A percentile compares a stretch with the other conserved stretches of the same genome.
Evolutionary conservation across 2,113 vertebrate species (phyloP).

Genomic region (Scopus umbretta): DNA sequence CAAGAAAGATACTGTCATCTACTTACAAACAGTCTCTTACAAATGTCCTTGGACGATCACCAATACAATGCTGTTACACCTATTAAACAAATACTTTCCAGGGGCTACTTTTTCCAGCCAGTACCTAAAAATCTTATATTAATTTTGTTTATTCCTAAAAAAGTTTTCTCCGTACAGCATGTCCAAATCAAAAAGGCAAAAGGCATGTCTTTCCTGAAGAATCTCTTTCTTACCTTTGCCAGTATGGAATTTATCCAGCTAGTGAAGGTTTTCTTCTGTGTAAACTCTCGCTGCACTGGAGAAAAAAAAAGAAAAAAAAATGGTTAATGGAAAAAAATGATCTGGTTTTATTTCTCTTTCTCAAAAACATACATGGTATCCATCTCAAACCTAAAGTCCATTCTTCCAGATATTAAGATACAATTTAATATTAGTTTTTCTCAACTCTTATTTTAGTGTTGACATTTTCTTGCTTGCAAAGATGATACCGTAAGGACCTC

Average conservation of each 20-base stretch:
- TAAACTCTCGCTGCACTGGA: conserved; percentile 88
- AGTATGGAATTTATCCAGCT: conserved; percentile 95
- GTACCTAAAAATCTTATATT: background rate
- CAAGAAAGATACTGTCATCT: background rate
- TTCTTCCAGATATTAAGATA: background rate
- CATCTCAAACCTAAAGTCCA: background rate
- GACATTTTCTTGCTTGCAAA: background rate
- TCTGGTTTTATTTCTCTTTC: background rate
- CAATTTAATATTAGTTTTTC: background rate
- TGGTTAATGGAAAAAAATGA: background rate
- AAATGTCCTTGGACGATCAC: background rate
- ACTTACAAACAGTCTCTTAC: background rate
- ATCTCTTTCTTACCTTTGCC: conserved; percentile 80
- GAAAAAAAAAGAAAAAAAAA: background rate
- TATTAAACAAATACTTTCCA: background rate
- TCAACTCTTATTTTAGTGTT: background rate
- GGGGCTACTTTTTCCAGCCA: background rate
- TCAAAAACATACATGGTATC: background rate
- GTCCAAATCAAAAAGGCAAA: background rate
- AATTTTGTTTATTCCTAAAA: background rate
- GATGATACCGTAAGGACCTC: background rate
- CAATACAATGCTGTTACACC: background rate
- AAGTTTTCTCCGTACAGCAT: background rate
- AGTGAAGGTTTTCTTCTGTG: conserved; percentile 95
- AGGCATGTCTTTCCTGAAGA: background rate